These are phyloP conservation scores for Mormyrops attenuatus DNA, from an alignment of 2,797 vertebrate genomes.

Conservation along the genomic window DNA sequence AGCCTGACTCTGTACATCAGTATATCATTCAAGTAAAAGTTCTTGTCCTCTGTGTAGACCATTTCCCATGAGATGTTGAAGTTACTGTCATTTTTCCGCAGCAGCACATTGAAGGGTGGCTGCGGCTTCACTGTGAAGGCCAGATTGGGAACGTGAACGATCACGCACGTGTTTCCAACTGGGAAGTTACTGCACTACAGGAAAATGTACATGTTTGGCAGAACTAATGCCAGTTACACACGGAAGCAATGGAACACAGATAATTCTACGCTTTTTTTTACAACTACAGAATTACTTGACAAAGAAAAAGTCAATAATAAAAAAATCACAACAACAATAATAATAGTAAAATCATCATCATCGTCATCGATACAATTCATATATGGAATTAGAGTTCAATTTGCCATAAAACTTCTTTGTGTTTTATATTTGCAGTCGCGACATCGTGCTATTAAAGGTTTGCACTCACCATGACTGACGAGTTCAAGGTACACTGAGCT, in stretches of 20 bases:
- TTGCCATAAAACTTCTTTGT: background rate
- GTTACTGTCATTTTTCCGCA: background rate
- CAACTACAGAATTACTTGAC: background rate
- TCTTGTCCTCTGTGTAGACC: background rate
- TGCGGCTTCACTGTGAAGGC: constrained; percentile 15
- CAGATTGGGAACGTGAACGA: background rate
- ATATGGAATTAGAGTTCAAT: background rate
- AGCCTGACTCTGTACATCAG: constrained; percentile 18
- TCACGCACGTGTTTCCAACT: background rate
- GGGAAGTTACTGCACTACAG: background rate
- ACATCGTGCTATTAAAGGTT: background rate
- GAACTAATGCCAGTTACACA: background rate
- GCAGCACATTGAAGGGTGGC: constrained; percentile 13
- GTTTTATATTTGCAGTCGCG: background rate
- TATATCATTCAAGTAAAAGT: background rate
- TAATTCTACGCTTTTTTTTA: background rate
- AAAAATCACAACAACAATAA: background rate
- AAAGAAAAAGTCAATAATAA: background rate
- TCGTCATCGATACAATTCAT: background rate
- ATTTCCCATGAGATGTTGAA: constrained; percentile 17
- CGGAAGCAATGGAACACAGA: background rate
- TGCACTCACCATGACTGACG: background rate
- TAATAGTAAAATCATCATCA: background rate
- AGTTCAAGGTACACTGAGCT: background rate
- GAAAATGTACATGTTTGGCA: background rate